Percentiles rank a stretch among this genome's conserved stretches.
Conservation (phyloP, 2,797 vertebrate genomes). For the Channa striata region DNA sequence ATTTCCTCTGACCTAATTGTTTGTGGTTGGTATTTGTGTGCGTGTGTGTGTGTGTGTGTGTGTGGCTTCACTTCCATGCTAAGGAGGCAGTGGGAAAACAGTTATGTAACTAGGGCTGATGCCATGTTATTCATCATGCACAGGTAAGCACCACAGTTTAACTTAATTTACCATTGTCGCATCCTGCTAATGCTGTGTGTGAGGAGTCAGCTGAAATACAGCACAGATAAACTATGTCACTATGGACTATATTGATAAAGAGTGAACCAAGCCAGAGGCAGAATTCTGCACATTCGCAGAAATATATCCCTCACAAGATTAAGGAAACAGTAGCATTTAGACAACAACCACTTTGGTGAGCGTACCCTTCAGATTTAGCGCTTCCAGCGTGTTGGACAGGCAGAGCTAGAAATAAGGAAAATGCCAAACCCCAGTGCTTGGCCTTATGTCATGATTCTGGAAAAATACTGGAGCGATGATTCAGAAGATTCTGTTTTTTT, state of each 20-base stretch:
- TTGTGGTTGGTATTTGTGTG: slow-evolving; percentile 52
- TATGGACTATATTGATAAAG: slow-evolving; percentile 16
- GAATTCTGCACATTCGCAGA: slow-evolving; percentile 48
- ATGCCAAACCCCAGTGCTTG: slow-evolving; percentile 56
- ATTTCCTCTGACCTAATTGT: slow-evolving; percentile 76
- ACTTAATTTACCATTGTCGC: slow-evolving; percentile 68
- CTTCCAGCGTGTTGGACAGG: slow-evolving; percentile 48
- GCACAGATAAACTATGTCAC: slow-evolving; percentile 39
- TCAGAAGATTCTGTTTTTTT: slow-evolving; percentile 58
- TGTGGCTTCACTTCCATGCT: slow-evolving; percentile 50
- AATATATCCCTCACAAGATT: slow-evolving; percentile 28
- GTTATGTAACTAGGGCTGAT: slow-evolving; percentile 76
- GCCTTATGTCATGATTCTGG: slow-evolving; percentile 50
- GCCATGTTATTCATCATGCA: slow-evolving; percentile 62
- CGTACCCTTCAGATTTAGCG: slow-evolving; percentile 54
- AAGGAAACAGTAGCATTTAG: slow-evolving; percentile 55
- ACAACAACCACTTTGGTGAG: slow-evolving; percentile 57
- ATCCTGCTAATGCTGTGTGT: slow-evolving; percentile 13
- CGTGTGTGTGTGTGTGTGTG: slow-evolving; percentile 13
- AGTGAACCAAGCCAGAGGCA: slow-evolving; percentile 20
- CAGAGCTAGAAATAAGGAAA: slow-evolving; percentile 25
- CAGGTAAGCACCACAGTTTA: slow-evolving; percentile 46
- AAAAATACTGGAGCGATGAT: slow-evolving; percentile 60
- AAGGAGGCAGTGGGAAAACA: slow-evolving; percentile 62
- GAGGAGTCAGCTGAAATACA: slow-evolving; percentile 38